phyloP scores from a whole-genome alignment of 2,888 invertebrate genomes.

The Ennomos quercinarius region DNA sequence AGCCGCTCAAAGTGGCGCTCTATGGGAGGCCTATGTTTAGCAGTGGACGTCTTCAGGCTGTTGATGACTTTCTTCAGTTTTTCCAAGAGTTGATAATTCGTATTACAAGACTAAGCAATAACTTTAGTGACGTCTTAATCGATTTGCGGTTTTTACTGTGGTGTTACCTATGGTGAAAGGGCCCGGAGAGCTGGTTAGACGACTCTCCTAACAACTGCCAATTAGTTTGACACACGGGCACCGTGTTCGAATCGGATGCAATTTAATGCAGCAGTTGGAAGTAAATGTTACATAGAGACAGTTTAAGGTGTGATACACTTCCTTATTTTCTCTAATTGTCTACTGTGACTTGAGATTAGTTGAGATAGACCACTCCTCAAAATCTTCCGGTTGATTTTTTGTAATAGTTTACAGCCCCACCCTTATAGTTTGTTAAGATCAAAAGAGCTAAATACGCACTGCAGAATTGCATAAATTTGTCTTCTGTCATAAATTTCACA shows the following conservation, averaged over 20 bases:
- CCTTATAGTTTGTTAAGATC: too few relatives aligned
- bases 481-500: too few relatives aligned
- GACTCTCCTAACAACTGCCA: slow-evolving; percentile 56
- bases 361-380: not conserved
- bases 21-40: too few relatives aligned
- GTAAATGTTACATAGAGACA: slow-evolving; percentile 19
- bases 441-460: too few relatives aligned
- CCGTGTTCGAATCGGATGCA: slow-evolving; percentile 31
- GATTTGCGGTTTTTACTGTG: slow-evolving; percentile 30
- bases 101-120: not conserved
- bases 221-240: slow-evolving; percentile 45
- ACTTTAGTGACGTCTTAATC: slow-evolving; percentile 2
- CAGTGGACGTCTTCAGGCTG: too few relatives aligned
- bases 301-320: slow-evolving; percentile 1
- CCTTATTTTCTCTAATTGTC: slow-evolving; percentile 8
- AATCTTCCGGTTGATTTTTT: not conserved
- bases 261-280: slow-evolving; percentile 36
- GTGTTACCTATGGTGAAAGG: slow-evolving; percentile 66
- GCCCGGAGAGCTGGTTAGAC: slow-evolving; percentile 48
- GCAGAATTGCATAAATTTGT: too few relatives aligned
- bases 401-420: not conserved
- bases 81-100: not conserved
- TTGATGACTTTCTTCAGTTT: not conserved
- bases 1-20: too few relatives aligned
- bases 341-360: not conserved